Conservation (phyloP, 1,140 invertebrate genomes). For the Sitodiplosis mosellana region DNA sequence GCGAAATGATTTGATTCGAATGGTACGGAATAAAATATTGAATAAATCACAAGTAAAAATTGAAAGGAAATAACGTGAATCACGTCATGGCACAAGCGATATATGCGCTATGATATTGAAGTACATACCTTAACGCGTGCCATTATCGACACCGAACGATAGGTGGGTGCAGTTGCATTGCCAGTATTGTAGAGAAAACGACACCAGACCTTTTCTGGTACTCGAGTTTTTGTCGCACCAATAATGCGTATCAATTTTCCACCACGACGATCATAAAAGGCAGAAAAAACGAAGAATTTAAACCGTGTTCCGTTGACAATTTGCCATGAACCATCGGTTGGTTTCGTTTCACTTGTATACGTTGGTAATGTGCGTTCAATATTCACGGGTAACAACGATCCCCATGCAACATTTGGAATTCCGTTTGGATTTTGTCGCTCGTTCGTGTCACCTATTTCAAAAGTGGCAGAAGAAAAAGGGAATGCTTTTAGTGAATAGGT, state of each 20-base stretch:
- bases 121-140: constrained; percentile 52
- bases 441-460: no score
- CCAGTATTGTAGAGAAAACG: constrained; percentile 52
- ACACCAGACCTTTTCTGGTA: constrained; percentile 68
- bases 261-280: constrained; percentile 62
- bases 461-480: no score
- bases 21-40: not conserved
- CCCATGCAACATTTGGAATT: constrained; percentile 9
- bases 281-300: constrained; percentile 84
- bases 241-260: constrained; percentile 56
- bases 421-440: no score
- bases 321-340: constrained; percentile 34
- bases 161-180: constrained; percentile 10
- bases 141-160: constrained; percentile 45
- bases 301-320: constrained; percentile 42
- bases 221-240: constrained; percentile 68
- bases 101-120: no score
- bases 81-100: not conserved
- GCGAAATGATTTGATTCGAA: constrained; percentile 7
- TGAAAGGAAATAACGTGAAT: not conserved
- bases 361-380: constrained; percentile 28
- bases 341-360: constrained; percentile 25
- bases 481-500: no score
- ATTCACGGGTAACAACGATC: constrained; percentile 17
- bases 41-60: not conserved